Base-by-base conservation (phyloP, 2,113 vertebrate genomes). In the Brachyhypopomus gauderio region DNA sequence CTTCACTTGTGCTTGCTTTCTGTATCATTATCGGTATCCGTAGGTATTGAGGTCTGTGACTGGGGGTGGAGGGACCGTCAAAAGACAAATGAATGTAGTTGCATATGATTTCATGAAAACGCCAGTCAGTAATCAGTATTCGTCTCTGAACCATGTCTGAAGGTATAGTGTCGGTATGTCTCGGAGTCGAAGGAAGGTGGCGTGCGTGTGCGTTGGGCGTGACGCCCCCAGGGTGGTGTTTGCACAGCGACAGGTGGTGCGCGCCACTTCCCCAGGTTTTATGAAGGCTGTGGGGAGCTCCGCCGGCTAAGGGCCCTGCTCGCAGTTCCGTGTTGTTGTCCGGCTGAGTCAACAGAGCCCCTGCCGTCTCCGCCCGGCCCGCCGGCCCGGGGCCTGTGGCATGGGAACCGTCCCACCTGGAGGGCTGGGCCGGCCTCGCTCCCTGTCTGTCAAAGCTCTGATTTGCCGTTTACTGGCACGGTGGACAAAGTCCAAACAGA, bases 311-410 rank as follows among this genome's bases (percentile, higher is more conserved):
- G 12, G 45, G 45, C 45, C 12, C 9, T 14, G 36, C 62, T 72
- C 79, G 85, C 85, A 91, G 91, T 89, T 92, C 91, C 89, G 89
- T 90, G 90, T 89, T 92, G 90, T 91, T 92, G 91, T 12, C 92
- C 83, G 85, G 87, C 89, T 91, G 83, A 88, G 89, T 91, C 92
- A 92, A 93, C 90, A 92, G 69, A 81, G 76, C 70, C 78, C 6
- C 67, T 69, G 84, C 72, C 77, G 12, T 11, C 45, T 12, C 11
- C 45, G 12, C 12, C 45, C 45, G 12, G 12, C 9, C 45, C 45
- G 45, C 9, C 45, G 1, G 45, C 5, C 41, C 41, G 41, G 41
- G 41, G 41, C 70, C 72, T 58, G 79, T 81, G 84, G 59, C 78
- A 86, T 90, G 92, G 89, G 92, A 92, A 93, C 87, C 76, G 79